A percentile compares a stretch with the other conserved stretches of the same genome.
Conservation (phyloP, 2,888 invertebrate species). For the Drosophila putrida region DNA sequence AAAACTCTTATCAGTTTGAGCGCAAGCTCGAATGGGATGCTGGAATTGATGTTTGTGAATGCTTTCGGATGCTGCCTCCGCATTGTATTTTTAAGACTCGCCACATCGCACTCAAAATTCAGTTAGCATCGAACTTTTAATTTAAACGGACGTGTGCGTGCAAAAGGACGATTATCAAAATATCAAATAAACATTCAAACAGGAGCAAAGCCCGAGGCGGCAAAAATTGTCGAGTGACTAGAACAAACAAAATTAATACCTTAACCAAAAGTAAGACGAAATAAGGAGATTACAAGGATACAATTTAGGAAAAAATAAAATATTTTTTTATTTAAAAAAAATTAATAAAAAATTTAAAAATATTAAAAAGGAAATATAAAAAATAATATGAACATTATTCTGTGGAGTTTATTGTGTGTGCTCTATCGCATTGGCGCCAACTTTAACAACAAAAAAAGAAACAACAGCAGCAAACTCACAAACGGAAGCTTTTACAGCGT, state of each 20-base stretch:
- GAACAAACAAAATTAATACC: constrained; percentile 7
- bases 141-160: constrained; percentile 80
- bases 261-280: constrained; percentile 1
- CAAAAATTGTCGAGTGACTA: constrained; percentile 11
- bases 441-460: constrained; percentile 23
- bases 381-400: neutral
- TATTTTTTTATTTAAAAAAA: neutral
- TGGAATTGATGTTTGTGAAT: constrained; percentile 23
- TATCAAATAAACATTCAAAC: constrained; percentile 10
- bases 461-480: constrained; percentile 18
- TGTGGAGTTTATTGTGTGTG: neutral
- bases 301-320: neutral
- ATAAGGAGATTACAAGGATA: neutral
- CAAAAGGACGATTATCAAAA: constrained; percentile 35
- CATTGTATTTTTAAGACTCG: constrained; percentile 58
- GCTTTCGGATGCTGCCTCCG: constrained; percentile 42
- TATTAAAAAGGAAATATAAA: neutral
- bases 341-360: neutral
- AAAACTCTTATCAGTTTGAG: constrained; percentile 53
- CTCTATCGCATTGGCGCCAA: constrained; percentile 53
- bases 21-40: constrained; percentile 28
- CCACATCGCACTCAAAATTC: constrained; percentile 57
- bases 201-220: constrained; percentile 35
- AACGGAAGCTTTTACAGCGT: constrained; percentile 65
- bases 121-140: constrained; percentile 84